Evolutionary conservation across 1,140 invertebrate species (phyloP).

Genomic region (Diuraphis noxia): DNA sequence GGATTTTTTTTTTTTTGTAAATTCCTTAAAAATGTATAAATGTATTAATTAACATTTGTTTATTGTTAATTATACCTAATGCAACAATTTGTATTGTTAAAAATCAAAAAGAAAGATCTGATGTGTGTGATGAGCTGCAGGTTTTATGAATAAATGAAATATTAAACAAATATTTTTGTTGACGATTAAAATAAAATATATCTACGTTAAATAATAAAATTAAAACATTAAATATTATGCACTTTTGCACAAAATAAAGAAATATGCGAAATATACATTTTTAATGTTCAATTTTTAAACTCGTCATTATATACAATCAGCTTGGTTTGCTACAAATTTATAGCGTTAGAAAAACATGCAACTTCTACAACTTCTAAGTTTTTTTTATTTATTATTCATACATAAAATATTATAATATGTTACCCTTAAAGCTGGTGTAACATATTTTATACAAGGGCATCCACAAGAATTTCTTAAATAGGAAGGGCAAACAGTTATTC

Average conservation of each 20-base stretch:
- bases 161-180: background rate
- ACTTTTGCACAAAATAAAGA: background rate
- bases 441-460: too few relatives aligned
- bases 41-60: background rate
- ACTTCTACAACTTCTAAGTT: background rate
- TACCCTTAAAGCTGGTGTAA: too few relatives aligned
- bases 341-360: background rate
- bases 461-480: too few relatives aligned
- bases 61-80: background rate
- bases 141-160: too few relatives aligned
- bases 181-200: background rate
- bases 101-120: background rate
- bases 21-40: background rate
- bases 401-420: too few relatives aligned
- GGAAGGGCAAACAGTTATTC: too few relatives aligned
- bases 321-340: background rate
- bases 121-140: background rate
- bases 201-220: background rate
- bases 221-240: background rate
- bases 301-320: background rate
- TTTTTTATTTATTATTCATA: too few relatives aligned
- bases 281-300: background rate
- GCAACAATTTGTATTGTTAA: background rate
- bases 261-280: background rate
- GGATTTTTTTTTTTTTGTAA: too few relatives aligned